Conservation (phyloP, 92 coral and sea anemone species). For the Isaurus tuberculatus region DNA sequence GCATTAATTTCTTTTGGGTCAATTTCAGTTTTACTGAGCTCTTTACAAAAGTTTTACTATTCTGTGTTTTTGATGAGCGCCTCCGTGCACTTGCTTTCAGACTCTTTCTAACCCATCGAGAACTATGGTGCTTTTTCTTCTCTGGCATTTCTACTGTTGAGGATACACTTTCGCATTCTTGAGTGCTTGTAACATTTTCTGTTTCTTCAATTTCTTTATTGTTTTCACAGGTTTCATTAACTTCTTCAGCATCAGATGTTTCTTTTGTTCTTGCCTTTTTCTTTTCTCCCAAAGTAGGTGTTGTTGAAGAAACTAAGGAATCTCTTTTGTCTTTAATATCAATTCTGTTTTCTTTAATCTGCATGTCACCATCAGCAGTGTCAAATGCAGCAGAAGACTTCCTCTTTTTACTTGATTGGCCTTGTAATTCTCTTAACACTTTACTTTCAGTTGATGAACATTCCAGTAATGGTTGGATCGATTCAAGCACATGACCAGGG, state of each 20-base stretch:
- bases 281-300: slow-evolving; percentile 5
- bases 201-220: not conserved
- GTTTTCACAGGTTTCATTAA: slow-evolving; percentile 1
- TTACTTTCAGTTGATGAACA: slow-evolving; percentile 1
- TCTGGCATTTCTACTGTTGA: slow-evolving; percentile 45
- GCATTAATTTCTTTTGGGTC: slow-evolving; percentile 67
- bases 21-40: slow-evolving; percentile 81
- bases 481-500: not conserved
- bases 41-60: slow-evolving; percentile 62
- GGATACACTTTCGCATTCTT: slow-evolving; percentile 35
- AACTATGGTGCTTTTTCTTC: slow-evolving; percentile 54
- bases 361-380: not conserved
- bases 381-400: slow-evolving; percentile 23
- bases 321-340: not conserved
- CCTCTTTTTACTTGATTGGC: not conserved
- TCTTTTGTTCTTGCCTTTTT: slow-evolving; percentile 2
- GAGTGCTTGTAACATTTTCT: slow-evolving; percentile 1
- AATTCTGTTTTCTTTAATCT: not conserved
- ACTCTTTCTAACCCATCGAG: slow-evolving; percentile 50
- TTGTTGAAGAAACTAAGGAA: slow-evolving; percentile 18
- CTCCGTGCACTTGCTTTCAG: slow-evolving; percentile 55
- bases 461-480: not conserved
- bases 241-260: slow-evolving; percentile 5
- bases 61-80: slow-evolving; percentile 6
- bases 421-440: slow-evolving; percentile 5